Conservation (phyloP, 1,140 invertebrate species). For the Aphaenogaster floridana region DNA sequence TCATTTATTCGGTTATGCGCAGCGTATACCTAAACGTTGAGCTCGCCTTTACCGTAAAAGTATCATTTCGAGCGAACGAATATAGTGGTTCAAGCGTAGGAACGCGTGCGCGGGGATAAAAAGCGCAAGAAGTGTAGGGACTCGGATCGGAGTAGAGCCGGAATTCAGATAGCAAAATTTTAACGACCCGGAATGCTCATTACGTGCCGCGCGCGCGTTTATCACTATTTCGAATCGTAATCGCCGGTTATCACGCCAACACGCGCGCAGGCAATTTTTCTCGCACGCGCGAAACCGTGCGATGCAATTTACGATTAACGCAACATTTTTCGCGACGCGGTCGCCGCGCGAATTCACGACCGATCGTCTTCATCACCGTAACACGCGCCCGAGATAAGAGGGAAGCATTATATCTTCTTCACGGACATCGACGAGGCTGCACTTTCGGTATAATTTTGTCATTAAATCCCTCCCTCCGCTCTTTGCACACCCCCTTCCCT, state of each 20-base stretch:
- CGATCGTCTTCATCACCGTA: conserved; percentile 57
- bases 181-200: conserved; percentile 16
- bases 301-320: conserved; percentile 58
- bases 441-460: conserved; percentile 81
- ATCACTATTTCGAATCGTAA: conserved; percentile 50
- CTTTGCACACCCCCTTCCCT: neutral
- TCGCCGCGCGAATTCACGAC: conserved; percentile 35
- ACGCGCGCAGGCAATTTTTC: conserved; percentile 44
- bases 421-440: conserved; percentile 64
- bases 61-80: neutral
- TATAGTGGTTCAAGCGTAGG: neutral
- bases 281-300: conserved; percentile 45
- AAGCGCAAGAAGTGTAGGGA: neutral
- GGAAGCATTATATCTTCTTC: conserved; percentile 75
- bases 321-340: conserved; percentile 40
- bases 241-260: conserved; percentile 51
- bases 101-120: neutral
- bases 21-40: neutral
- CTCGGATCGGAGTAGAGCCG: neutral
- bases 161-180: conserved; percentile 45
- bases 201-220: conserved; percentile 29
- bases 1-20: neutral
- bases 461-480: conserved; percentile 72
- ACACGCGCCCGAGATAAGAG: conserved; percentile 60
- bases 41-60: neutral